Conservation (phyloP, 2,888 invertebrate species). For the Cactoblastis cactorum region DNA sequence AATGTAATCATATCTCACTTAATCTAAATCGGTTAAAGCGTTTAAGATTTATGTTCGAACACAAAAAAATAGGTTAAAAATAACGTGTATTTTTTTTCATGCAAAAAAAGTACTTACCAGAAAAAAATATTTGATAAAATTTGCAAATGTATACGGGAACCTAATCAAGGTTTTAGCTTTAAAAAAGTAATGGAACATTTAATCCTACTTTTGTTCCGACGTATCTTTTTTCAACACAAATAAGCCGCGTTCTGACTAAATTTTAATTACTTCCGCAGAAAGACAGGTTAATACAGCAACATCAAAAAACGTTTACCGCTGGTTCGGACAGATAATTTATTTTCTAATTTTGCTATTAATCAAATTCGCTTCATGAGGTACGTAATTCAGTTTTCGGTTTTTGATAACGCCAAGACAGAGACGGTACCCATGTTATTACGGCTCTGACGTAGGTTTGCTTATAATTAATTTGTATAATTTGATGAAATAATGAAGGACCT, state of each 20-base stretch:
- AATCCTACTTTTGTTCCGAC: neutral
- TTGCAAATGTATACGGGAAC: neutral
- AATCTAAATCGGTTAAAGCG: too few species aligned
- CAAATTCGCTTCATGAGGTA: slow-evolving; percentile 42
- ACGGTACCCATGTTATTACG: slow-evolving; percentile 48
- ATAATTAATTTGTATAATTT: neutral
- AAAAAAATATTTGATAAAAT: neutral
- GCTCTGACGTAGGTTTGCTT: slow-evolving; percentile 44
- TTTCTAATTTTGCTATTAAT: slow-evolving; percentile 49
- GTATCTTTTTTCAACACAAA: slow-evolving; percentile 4
- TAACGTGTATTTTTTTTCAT: too few species aligned
- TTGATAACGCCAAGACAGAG: slow-evolving; percentile 45
- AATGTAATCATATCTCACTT: too few species aligned
- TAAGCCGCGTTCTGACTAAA: slow-evolving; percentile 2
- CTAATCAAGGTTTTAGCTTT: neutral
- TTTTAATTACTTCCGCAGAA: slow-evolving; percentile 14
- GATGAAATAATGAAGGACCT: neutral
- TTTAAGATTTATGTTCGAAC: too few species aligned
- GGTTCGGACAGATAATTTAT: slow-evolving; percentile 23
- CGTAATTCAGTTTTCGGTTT: slow-evolving; percentile 49
- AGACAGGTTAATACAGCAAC: slow-evolving; percentile 3
- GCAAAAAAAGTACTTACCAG: neutral
- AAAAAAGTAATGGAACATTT: neutral
- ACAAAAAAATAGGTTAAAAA: too few species aligned
- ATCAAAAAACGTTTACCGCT: slow-evolving; percentile 20